These are phyloP conservation scores for Lepidurus packardi DNA, from an alignment of 1,140 invertebrate genomes.

Conservation along the genomic window DNA sequence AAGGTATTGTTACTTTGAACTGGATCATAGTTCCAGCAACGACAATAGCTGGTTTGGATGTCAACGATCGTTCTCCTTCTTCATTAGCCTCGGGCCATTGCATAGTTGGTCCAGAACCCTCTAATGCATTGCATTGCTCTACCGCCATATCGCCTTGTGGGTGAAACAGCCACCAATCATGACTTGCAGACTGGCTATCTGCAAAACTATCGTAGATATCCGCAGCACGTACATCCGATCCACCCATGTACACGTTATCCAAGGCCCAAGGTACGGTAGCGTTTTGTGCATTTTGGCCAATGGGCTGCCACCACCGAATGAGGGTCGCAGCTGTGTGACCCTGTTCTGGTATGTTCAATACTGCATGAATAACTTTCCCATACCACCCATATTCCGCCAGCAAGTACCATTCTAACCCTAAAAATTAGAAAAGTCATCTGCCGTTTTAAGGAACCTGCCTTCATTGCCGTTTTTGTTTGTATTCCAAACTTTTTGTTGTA, in stretches of 20 bases:
- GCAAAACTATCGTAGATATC: conserved; percentile 45
- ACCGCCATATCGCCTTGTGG: conserved; percentile 41
- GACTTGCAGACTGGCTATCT: conserved; percentile 38
- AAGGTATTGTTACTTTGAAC: conserved; percentile 39
- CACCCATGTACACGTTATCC: conserved; percentile 48
- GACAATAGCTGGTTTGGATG: conserved; percentile 47
- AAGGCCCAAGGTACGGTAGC: conserved; percentile 44
- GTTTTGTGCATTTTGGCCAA: conserved; percentile 23
- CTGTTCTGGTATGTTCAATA: conserved; percentile 43
- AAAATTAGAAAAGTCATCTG: too few species aligned
- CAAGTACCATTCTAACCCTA: conserved; percentile 47
- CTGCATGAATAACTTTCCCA: conserved; percentile 41
- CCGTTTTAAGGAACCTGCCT: conserved; percentile 1
- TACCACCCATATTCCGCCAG: conserved; percentile 46
- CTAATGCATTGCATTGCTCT: conserved; percentile 36
- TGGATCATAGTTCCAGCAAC: conserved; percentile 43
- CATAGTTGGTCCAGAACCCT: background rate
- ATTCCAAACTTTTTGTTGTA: background rate
- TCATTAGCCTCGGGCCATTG: conserved; percentile 24
- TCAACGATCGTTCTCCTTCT: conserved; percentile 43
- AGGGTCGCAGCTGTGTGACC: conserved; percentile 33
- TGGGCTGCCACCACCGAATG: conserved; percentile 36
- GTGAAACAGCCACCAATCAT: conserved; percentile 44
- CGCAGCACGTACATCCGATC: conserved; percentile 47
- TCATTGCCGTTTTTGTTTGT: conserved; percentile 22